These are phyloP conservation scores for Bolborhynchus lineola DNA, from an alignment of 2,113 vertebrate species.

Conservation along the genomic window DNA sequence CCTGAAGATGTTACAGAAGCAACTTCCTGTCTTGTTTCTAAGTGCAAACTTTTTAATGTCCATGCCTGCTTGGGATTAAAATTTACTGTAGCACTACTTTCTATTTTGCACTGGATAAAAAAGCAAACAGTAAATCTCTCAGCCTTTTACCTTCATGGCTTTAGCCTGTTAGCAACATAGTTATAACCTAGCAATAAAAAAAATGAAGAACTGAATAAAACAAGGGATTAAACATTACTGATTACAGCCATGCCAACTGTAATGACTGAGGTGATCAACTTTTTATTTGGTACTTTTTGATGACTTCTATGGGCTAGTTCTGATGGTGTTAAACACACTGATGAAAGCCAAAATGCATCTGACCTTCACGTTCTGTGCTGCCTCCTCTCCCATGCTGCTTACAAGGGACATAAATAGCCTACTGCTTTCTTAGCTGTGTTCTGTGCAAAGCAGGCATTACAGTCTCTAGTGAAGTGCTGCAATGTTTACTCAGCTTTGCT, in stretches of 20 bases:
- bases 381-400: not conserved
- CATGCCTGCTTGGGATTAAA: not conserved
- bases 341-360: not conserved
- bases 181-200: not conserved
- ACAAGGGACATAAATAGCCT: too few relatives aligned
- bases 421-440: not conserved
- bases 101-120: not conserved
- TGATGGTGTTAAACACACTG: fast-evolving
- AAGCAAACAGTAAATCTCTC: not conserved
- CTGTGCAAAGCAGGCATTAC: not conserved
- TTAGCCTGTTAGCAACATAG: not conserved
- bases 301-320: not conserved
- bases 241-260: not conserved
- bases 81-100: not conserved
- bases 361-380: not conserved
- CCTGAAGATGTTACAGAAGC: not conserved
- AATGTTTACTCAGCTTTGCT: not conserved
- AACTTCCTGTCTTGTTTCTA: not conserved
- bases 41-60: not conserved
- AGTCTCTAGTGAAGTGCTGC: not conserved
- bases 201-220: not conserved
- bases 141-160: not conserved
- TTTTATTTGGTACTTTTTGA: not conserved
- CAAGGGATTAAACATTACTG: not conserved
- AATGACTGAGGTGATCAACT: not conserved